phyloP scores from a whole-genome alignment of 2,888 invertebrate genomes.

The Drosophila formosana region DNA sequence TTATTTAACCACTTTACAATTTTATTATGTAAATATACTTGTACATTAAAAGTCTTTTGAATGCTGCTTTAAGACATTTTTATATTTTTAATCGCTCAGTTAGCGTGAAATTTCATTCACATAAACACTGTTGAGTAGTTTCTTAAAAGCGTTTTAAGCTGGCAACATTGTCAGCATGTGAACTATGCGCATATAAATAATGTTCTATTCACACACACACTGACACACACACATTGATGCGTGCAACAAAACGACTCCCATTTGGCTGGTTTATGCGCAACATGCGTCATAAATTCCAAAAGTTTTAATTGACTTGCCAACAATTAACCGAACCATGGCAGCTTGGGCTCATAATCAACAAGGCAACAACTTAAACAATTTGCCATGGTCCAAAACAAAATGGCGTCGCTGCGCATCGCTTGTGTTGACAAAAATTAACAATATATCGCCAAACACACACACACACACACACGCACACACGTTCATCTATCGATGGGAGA shows the following conservation, averaged over 20 bases:
- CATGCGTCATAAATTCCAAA: slow-evolving; percentile 48
- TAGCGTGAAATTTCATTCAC: neutral
- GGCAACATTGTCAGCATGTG: slow-evolving; percentile 4
- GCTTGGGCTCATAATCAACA: slow-evolving; percentile 31
- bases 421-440: slow-evolving; percentile 52
- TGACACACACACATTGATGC: slow-evolving; percentile 1
- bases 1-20: no score
- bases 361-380: slow-evolving; percentile 54
- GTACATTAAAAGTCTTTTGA: no score
- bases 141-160: neutral
- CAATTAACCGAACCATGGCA: slow-evolving; percentile 37
- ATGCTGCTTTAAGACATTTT: no score
- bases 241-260: slow-evolving; percentile 10
- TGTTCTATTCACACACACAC: slow-evolving; percentile 8
- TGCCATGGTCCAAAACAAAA: slow-evolving; percentile 47
- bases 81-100: neutral
- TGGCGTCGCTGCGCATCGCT: slow-evolving; percentile 31
- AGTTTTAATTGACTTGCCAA: slow-evolving; percentile 47
- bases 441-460: slow-evolving; percentile 31
- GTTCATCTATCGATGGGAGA: slow-evolving; percentile 50
- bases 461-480: slow-evolving; percentile 8
- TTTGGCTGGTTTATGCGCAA: slow-evolving; percentile 39
- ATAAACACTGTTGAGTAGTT: neutral
- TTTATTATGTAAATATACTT: no score
- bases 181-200: neutral